Percentiles rank a stretch among this genome's conserved stretches.
Evolutionary conservation across 1,140 invertebrate genomes (phyloP).

Genomic region (Bombyx mandarina): DNA sequence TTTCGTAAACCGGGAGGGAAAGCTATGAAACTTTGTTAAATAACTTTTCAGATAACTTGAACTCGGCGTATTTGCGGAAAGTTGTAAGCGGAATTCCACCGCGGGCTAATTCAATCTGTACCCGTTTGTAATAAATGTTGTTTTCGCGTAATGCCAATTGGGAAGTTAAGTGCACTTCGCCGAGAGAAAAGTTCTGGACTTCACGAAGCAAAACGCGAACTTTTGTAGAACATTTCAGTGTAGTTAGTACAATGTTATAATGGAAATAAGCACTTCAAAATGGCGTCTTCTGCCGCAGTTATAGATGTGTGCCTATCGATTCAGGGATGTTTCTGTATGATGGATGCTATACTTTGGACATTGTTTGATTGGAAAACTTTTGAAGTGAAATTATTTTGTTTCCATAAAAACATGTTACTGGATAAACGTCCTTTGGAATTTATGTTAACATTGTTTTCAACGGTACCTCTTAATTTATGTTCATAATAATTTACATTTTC

Average conservation of each 20-base stretch:
- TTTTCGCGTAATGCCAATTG: conserved; percentile 66
- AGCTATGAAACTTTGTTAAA: conserved; percentile 72
- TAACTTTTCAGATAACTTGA: conserved; percentile 72
- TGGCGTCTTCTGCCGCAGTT: conserved; percentile 64
- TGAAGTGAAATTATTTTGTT: too few relatives aligned
- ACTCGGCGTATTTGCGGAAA: conserved; percentile 65
- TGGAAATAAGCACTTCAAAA: conserved; percentile 72
- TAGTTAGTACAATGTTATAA: conserved; percentile 72
- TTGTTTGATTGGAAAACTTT: conserved; percentile 10
- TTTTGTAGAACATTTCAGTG: conserved; percentile 72
- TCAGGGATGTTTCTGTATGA: conserved; percentile 25
- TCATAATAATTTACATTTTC: too few relatives aligned
- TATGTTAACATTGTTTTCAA: too few relatives aligned
- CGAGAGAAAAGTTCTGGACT: conserved; percentile 66
- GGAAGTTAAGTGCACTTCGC: conserved; percentile 51
- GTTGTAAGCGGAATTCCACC: conserved; percentile 62
- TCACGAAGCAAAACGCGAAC: conserved; percentile 70
- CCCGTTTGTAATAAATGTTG: conserved; percentile 66
- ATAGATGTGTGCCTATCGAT: conserved; percentile 43
- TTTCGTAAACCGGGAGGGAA: conserved; percentile 54
- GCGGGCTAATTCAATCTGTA: conserved; percentile 65
- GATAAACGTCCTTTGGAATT: too few relatives aligned
- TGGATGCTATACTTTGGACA: conserved; percentile 19
- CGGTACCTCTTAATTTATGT: too few relatives aligned
- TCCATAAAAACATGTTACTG: too few relatives aligned